A percentile compares a stretch with the other conserved stretches of the same genome.
phyloP scores from a whole-genome alignment of 2,888 invertebrate species.

The Drymonia ruficornis region DNA sequence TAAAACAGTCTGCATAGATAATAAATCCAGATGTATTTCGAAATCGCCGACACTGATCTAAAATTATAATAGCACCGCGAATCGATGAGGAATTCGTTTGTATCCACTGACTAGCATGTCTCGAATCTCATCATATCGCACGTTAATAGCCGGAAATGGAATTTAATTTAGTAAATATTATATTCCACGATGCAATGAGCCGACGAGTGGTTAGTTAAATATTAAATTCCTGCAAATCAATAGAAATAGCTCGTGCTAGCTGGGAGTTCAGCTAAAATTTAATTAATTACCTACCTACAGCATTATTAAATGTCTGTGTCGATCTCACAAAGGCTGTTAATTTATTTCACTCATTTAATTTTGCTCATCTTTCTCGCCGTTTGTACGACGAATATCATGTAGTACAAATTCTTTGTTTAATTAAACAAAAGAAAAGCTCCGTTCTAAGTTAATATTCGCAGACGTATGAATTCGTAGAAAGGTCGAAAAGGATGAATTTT shows the following conservation, averaged over 20 bases:
- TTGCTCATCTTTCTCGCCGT: background rate
- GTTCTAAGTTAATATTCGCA: background rate
- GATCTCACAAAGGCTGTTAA: background rate
- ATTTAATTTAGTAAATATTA: constrained; percentile 60
- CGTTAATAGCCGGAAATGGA: constrained; percentile 43
- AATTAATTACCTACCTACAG: background rate
- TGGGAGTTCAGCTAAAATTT: background rate
- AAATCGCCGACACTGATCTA: constrained; percentile 10
- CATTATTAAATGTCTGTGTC: constrained; percentile 2
- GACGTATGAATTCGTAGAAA: background rate
- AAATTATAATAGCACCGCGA: constrained; percentile 17
- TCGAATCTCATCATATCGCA: constrained; percentile 34
- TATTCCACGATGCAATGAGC: constrained; percentile 29
- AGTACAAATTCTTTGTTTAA: background rate
- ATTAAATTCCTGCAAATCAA: constrained; percentile 48
- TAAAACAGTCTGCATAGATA: constrained; percentile 2
- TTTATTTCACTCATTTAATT: background rate
- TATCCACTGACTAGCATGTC: constrained; percentile 35
- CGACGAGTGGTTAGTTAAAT: constrained; percentile 45
- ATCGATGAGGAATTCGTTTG: constrained; percentile 25
- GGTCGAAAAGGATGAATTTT: constrained; percentile 2
- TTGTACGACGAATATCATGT: background rate
- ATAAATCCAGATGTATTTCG: constrained; percentile 2
- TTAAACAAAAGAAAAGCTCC: background rate
- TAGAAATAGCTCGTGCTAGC: background rate